Evolutionary conservation across 2,797 vertebrate genomes (phyloP), one percentile per base, ranked within the genome.

Genomic region (Liasis olivaceus): DNA sequence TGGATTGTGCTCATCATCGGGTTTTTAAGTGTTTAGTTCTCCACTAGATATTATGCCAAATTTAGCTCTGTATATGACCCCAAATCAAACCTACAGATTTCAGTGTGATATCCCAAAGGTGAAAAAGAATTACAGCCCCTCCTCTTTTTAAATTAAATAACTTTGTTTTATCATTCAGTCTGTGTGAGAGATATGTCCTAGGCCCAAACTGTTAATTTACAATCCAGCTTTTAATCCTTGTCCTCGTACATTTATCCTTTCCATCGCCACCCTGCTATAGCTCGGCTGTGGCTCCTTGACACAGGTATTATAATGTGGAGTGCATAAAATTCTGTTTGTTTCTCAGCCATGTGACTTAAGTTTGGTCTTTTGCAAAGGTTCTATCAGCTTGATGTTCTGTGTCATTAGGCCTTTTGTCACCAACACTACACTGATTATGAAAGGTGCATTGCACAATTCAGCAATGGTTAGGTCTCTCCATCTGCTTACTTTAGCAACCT

Each of bases 401-500:
- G 89, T 95, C 92, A 88, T 92, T 91, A 95, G 92, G 90, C 42
- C 94, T 91, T 93, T 93, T 87, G 96, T 94, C 90, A 89, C 64
- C 59, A 94, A 85, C 88, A 92, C 92, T 94, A 93, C 93, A 93
- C 95, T 96, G 97, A 95, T 96, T 96, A 93, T 95, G 93, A 95
- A 96, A 97, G 95, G 72, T 94, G 89, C 36, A 64, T 95, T 97
- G 95, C 77, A 92, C 96, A 88, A 95, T 96, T 97, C 95, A 95
- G 1, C 93, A 94, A 91, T 95, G 93, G 93, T 96, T 94, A 94
- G 5, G 26, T 51, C 97, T 96, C 97, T 90, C 97, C 98, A 98
- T 98, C 97, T 98, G 98, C 97, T 98, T 97, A 96, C 96, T 98
- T 97, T 97, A 96, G 94, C 92, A 96, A 93, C 95, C 97, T 96